Conservation (phyloP, 2,888 invertebrate species). For the Idaea dimidiata region DNA sequence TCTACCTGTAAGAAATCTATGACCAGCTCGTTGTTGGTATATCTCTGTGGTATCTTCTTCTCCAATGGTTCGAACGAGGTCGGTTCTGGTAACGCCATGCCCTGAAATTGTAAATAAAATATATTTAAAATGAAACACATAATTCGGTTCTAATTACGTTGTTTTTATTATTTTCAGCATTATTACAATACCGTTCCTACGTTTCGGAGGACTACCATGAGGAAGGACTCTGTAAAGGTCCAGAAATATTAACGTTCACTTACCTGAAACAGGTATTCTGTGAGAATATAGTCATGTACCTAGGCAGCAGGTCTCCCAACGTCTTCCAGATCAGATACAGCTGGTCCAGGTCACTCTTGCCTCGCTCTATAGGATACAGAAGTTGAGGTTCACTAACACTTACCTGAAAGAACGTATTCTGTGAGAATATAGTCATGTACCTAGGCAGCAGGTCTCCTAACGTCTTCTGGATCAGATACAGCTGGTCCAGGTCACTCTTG, state of each 20-base stretch:
- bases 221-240: too few species aligned
- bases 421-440: conserved; percentile 97
- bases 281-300: conserved; percentile 97
- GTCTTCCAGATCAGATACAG: conserved; percentile 97
- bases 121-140: too few species aligned
- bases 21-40: conserved; percentile 83
- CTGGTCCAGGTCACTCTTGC: conserved; percentile 99
- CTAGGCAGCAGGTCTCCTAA: conserved; percentile 95
- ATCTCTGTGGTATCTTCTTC: conserved; percentile 89
- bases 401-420: conserved; percentile 91
- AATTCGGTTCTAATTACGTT: too few species aligned
- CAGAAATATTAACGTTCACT: too few species aligned
- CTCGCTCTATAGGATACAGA: conserved; percentile 93
- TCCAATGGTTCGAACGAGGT: conserved; percentile 92
- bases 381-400: too few species aligned
- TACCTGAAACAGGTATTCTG: conserved; percentile 92
- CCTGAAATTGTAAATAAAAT: conserved; percentile 83
- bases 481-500: conserved; percentile 99
- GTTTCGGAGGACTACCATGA: too few species aligned
- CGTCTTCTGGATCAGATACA: conserved; percentile 96
- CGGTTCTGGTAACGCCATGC: conserved; percentile 95
- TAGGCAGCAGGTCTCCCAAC: conserved; percentile 94
- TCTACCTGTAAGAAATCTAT: conserved; percentile 92
- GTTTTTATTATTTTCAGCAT: too few species aligned
- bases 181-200: too few species aligned